Evolutionary conservation across 2,113 vertebrate genomes (phyloP), one percentile per base, ranked within the genome.

Genomic region (Sigmodon hispidus): DNA sequence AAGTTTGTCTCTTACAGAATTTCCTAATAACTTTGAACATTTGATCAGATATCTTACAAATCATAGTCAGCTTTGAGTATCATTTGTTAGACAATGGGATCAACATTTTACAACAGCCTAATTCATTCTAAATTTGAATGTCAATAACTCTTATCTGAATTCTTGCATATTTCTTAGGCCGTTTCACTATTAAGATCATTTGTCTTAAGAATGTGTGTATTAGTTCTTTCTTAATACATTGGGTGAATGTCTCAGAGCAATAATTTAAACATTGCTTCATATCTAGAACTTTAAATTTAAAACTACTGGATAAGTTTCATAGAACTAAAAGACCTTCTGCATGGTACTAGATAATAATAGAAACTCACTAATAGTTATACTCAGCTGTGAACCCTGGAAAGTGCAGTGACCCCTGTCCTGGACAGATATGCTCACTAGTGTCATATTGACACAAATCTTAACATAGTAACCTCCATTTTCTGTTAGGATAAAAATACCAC

Each of bases 181-280:
- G 2, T 43, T 59, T 61, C 52, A 83, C 4, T 17, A 19, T 12
- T 5, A 6, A 55, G 7, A 7, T 26, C 34, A 52, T 75, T 43
- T 83, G 6, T 55, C 13, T 0, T 72, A n/a, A 8, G 19, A 7
- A 0, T 52, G 0, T 48, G 2, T 48, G 2, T 12, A 1, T 15
- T 50, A 19, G 12, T 65, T 77, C 88, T 86, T 36, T 26, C 3
- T 92, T 29, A 87, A 76, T 90, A 79, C 50, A 59, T 6, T 90
- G 0, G 3, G 45, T 5, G 1, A 83, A 13, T 69, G 17, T 91
- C 2, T 91, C 40, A 91, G 76, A 1, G n/a, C 9, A 86, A 26
- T 90, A 94, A 67, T 65, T 5, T 12, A 52, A 3, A 59, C 29
- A 83, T 52, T 9, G 61, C 67, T 92, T 90, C 55, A 86, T 3